phyloP scores from a whole-genome alignment of 2,113 vertebrate genomes.

The Marmota monax region DNA sequence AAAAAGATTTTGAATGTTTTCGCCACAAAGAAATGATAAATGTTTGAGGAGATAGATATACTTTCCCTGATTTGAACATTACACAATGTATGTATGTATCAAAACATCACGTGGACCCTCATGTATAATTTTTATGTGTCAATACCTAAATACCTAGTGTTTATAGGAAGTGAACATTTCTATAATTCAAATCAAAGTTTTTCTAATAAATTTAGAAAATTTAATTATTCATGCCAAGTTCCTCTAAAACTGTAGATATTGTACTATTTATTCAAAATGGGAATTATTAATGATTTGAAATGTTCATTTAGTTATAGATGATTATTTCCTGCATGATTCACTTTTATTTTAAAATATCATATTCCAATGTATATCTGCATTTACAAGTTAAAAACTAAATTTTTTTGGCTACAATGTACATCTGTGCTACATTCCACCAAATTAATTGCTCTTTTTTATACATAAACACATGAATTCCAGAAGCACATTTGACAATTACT shows the following conservation, averaged over 20 bases:
- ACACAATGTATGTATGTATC: background rate
- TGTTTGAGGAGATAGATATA: background rate
- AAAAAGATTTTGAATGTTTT: background rate
- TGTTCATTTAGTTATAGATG: slow-evolving; percentile 48
- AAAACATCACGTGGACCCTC: background rate
- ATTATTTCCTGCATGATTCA: slow-evolving; percentile 37
- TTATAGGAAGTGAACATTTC: slow-evolving; percentile 14
- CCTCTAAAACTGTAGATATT: background rate
- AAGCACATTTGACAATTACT: background rate
- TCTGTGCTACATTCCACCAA: slow-evolving; percentile 45
- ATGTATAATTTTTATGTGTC: slow-evolving; percentile 47
- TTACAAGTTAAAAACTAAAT: slow-evolving; percentile 53
- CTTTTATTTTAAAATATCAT: slow-evolving; percentile 69
- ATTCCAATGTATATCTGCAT: slow-evolving; percentile 44
- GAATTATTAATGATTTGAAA: slow-evolving; percentile 38
- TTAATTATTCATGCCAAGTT: slow-evolving; percentile 13
- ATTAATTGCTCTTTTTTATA: background rate
- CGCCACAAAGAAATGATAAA: background rate
- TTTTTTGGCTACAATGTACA: background rate
- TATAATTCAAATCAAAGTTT: slow-evolving; percentile 4
- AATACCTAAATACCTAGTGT: slow-evolving; percentile 25
- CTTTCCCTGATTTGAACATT: background rate
- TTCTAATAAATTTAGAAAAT: slow-evolving; percentile 7
- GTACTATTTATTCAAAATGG: slow-evolving; percentile 43
- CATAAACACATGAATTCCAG: background rate